Base-by-base conservation (phyloP, 2,797 vertebrate species). In the Pygocentrus nattereri region DNA sequence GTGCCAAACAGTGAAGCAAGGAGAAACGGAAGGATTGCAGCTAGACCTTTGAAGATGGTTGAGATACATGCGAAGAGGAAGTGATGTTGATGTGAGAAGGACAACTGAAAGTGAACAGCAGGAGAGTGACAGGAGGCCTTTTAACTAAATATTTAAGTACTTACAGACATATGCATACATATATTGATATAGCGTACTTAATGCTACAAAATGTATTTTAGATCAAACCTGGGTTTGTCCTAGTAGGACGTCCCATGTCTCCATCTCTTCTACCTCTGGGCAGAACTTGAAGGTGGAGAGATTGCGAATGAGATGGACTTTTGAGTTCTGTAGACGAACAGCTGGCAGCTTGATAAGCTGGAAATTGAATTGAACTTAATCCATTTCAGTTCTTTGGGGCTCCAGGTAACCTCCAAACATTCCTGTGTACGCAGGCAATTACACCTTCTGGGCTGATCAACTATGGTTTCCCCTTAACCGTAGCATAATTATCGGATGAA, bases 1-100 rank as follows among this genome's bases (percentile, higher is more conserved):
- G 96, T 98, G 97, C 97, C 97, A 97, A 97, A 97, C 92, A 93
- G 92, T 94, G 82, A 95, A 94, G 90, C 85, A 90, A 93, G 85
- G 87, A 86, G 89, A 87, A 92, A 92, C 90, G 92, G 89, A 70
- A 86, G 91, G 92, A 91, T 86, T 89, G 88, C 86, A 90, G 93
- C 95, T 94, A 91, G 90, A 56, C 16, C 5, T 44, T 84, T 79
- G 62, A 83, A 56, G 58, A 25, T 19, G 73, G 41, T 54, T 67
- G 56, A 73, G 44, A 73, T 25, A 23, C 27, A 34, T 34, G 62
- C 27, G 21, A 75, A 19, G 65, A 90, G 86, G 84, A 86, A 92
- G 93, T 87, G 87, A 84, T 68, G n/a, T 84, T 87, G 85, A 83
- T 30, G 31, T 72, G 85, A 88, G 68, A 79, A 56, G 70, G 84